A percentile compares a stretch with the other conserved stretches of the same genome.
These are phyloP conservation scores for Argentina silus DNA, from an alignment of 2,797 vertebrate genomes.

Conservation along the genomic window DNA sequence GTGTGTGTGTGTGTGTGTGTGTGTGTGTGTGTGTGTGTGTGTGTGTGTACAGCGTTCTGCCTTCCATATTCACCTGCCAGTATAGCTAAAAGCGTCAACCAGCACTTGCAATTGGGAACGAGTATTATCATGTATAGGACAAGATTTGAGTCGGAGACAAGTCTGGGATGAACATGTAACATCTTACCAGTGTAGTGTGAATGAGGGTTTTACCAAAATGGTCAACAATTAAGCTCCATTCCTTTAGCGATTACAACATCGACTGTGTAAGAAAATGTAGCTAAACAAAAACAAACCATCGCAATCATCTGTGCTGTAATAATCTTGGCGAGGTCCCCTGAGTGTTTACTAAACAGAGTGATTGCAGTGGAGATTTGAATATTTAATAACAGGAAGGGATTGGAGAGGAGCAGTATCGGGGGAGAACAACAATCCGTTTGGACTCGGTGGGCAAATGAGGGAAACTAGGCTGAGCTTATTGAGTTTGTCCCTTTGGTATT, in stretches of 20 bases:
- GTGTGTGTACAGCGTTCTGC: background rate
- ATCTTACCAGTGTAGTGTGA: slow-evolving; percentile 18
- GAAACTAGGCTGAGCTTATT: slow-evolving; percentile 67
- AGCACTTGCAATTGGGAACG: no score
- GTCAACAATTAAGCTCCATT: slow-evolving; percentile 41
- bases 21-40: background rate
- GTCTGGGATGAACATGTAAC: background rate
- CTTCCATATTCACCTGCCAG: no score
- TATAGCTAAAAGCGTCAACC: no score
- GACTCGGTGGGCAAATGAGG: slow-evolving; percentile 70
- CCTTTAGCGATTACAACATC: slow-evolving; percentile 58
- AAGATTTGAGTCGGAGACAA: no score
- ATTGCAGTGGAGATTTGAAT: slow-evolving; percentile 75
- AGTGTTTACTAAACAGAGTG: slow-evolving; percentile 74
- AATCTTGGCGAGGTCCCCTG: slow-evolving; percentile 63
- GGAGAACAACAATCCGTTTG: slow-evolving; percentile 72
- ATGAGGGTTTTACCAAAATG: slow-evolving; percentile 7
- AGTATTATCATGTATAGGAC: no score
- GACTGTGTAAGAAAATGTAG: slow-evolving; percentile 44
- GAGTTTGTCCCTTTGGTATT: slow-evolving; percentile 67
- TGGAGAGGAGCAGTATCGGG: slow-evolving; percentile 64
- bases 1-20: background rate
- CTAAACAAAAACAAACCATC: slow-evolving; percentile 69
- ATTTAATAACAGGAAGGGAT: slow-evolving; percentile 77
- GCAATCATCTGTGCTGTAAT: slow-evolving; percentile 71